A percentile compares a stretch with the other conserved stretches of the same genome.
phyloP scores from a whole-genome alignment of 1,140 invertebrate species.

The Cyclina sinensis region DNA sequence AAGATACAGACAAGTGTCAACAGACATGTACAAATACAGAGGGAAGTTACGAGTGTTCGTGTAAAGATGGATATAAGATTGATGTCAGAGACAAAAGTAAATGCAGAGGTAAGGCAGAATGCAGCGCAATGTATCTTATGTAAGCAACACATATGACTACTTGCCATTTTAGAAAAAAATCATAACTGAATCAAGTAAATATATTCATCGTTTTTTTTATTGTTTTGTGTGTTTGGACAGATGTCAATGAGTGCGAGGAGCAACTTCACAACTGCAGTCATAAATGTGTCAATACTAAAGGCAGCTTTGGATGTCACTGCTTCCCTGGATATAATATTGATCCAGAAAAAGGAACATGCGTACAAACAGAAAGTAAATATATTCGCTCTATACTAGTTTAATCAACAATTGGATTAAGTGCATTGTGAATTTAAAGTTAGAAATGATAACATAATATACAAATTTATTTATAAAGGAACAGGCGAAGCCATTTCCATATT shows the following conservation, averaged over 20 bases:
- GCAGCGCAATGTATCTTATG: too few species aligned
- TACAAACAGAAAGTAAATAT: neutral
- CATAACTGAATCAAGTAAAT: too few species aligned
- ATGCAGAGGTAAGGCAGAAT: neutral
- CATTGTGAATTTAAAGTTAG: too few species aligned
- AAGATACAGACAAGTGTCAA: neutral
- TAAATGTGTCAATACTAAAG: neutral
- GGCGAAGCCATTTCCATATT: too few species aligned
- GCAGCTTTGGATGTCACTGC: neutral
- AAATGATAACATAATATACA: too few species aligned
- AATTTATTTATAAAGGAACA: too few species aligned
- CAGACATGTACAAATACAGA: constrained; percentile 23
- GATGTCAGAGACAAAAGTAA: neutral
- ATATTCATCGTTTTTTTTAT: too few species aligned
- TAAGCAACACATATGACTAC: too few species aligned
- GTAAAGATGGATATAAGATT: constrained; percentile 14
- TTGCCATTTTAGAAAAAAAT: too few species aligned
- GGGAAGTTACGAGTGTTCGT: constrained; percentile 20
- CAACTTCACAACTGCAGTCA: neutral
- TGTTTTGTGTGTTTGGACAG: too few species aligned
- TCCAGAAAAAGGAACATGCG: neutral
- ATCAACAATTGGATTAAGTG: too few species aligned
- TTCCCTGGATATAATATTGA: neutral
- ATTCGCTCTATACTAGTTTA: too few species aligned
- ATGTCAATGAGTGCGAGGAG: constrained; percentile 14